Evolutionary conservation across 2,113 vertebrate genomes (phyloP), one percentile per base, ranked within the genome.

Genomic region (Odobenus rosmarus): DNA sequence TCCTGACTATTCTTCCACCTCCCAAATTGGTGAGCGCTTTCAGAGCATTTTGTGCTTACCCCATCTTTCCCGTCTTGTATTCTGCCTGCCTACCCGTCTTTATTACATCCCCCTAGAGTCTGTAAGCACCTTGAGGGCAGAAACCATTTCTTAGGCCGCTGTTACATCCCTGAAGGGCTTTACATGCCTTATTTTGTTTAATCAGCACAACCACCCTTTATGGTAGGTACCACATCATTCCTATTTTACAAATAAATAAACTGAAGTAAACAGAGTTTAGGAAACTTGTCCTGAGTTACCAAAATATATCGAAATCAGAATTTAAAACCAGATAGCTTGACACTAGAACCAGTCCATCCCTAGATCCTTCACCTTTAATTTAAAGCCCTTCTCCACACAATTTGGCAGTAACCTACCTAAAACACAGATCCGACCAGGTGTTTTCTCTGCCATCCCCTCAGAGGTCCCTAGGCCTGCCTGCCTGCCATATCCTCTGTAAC

Each of bases 281-380:
- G 19, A 94, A 83, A 64, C 36, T 77, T 86, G 59, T 69, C 42
- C 59, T 76, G 64, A 89, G 23, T 79, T 90, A 86, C n/a, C 18
- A 59, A 59, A 86, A 51, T 62, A 31, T n/a, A 74, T 72, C 49
- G 71, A 82, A 46, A 46, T 24, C 28, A 86, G n/a, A 33, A 81
- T 55, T 96, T 89, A 89, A 92, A 89, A 74, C 59, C 31, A 87
- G 88, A 80, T 12, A 82, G 82, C 8, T 42, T 62, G 36, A 91
- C 4, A 77, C 71, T 80, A 79, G 14, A 88, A 21, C 4, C 26
- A 46, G n/a, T 36, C 36, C 31, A 24, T 57, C 69, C 77, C 55
- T 72, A 51, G 93, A 71, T 71, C 15, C 42, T 64, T 69, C 16
- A 31, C 77, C n/a, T 72, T 59, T 76, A 69, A 92, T 64, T 57